phyloP scores from a whole-genome alignment of 2,888 invertebrate genomes.

The Amphipoea oculea region DNA sequence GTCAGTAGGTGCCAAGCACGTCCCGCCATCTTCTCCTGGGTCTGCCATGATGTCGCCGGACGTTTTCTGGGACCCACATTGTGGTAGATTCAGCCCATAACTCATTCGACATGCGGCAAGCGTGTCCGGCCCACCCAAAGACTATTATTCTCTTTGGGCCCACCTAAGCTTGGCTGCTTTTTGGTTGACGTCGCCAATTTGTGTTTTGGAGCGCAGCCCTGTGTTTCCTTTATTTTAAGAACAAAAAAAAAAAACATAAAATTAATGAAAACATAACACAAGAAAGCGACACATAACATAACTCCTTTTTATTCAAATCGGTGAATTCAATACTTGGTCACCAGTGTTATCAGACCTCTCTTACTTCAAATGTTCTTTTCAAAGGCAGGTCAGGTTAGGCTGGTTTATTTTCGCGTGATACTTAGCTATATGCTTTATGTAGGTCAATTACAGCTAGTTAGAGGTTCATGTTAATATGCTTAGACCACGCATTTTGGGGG shows the following conservation, averaged over 20 bases:
- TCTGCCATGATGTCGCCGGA: no score
- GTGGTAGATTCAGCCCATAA: no score
- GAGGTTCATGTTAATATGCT: slow-evolving; percentile 67
- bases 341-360: slow-evolving; percentile 5
- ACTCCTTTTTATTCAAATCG: slow-evolving; percentile 57
- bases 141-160: no score
- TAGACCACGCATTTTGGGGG: slow-evolving; percentile 68
- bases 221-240: slow-evolving; percentile 9
- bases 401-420: slow-evolving; percentile 66
- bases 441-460: slow-evolving; percentile 64
- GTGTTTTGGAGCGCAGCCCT: no score
- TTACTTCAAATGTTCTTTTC: neutral
- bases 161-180: no score
- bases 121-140: no score
- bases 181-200: no score
- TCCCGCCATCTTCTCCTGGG: no score
- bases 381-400: neutral
- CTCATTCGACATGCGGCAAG: no score
- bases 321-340: slow-evolving; percentile 19
- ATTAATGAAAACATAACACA: slow-evolving; percentile 48
- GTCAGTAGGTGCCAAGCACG: no score
- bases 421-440: slow-evolving; percentile 46
- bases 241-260: slow-evolving; percentile 36
- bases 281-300: slow-evolving; percentile 52
- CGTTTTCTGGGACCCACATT: no score